These are phyloP conservation scores for Rhopilema esculentum DNA, from an alignment of 30 jellyfish, hydroid and myxozoan genomes.

Conservation along the genomic window DNA sequence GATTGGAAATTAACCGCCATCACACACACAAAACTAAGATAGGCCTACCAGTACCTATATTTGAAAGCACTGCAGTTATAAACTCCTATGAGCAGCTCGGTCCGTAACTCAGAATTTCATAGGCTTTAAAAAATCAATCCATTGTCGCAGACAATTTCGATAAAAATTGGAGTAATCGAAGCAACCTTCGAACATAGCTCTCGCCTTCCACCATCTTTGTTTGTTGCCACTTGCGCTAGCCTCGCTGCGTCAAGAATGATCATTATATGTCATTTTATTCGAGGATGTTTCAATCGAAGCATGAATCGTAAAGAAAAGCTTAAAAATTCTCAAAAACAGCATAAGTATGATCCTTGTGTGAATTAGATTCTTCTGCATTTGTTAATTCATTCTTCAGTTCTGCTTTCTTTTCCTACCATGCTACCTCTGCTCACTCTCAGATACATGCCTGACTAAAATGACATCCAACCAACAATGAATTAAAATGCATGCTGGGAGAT, in stretches of 20 bases:
- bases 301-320: no score
- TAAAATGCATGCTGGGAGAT: neutral
- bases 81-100: neutral
- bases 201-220: conserved; percentile 3
- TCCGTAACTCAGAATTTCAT: no score
- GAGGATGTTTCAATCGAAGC: no score
- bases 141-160: neutral
- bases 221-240: conserved; percentile 23
- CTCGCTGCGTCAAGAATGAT: neutral
- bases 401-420: no score
- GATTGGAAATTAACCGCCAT: conserved; percentile 11
- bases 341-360: no score
- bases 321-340: no score
- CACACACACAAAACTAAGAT: neutral
- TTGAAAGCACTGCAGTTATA: neutral
- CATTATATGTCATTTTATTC: neutral
- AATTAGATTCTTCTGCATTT: no score
- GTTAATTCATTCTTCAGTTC: no score
- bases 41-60: neutral
- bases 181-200: neutral
- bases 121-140: neutral
- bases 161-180: neutral
- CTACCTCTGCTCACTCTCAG: no score
- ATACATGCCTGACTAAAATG: no score
- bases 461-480: neutral